phyloP scores from a whole-genome alignment of 2,797 vertebrate genomes.

The Mycteria americana region DNA sequence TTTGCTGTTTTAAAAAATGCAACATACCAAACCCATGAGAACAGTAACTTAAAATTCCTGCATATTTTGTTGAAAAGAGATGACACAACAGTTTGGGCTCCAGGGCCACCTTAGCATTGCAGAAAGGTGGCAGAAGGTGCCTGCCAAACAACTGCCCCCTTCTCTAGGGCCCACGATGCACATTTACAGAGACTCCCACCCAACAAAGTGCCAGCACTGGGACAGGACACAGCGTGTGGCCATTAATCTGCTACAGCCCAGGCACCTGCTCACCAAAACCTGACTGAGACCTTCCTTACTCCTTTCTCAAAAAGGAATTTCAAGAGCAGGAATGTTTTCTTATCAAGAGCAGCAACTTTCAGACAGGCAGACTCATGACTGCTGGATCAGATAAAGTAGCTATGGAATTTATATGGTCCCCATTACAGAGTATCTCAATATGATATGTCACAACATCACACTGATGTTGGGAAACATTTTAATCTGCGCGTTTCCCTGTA shows the following conservation, averaged over 20 bases:
- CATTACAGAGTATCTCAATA: neutral
- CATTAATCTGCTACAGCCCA: neutral
- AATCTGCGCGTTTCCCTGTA: neutral
- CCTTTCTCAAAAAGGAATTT: neutral
- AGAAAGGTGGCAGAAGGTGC: neutral
- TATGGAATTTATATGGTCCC: slow-evolving; percentile 58
- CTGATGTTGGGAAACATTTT: neutral
- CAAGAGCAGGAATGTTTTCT: slow-evolving; percentile 43
- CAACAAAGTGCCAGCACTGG: neutral
- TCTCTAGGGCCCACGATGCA: rapidly evolving
- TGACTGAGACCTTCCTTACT: slow-evolving; percentile 4
- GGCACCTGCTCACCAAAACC: slow-evolving; percentile 47
- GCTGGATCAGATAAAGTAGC: slow-evolving; percentile 51
- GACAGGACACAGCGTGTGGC: neutral
- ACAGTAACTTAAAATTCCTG: neutral
- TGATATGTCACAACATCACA: neutral
- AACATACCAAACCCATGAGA: neutral
- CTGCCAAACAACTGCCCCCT: neutral
- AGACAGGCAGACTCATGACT: slow-evolving; percentile 49
- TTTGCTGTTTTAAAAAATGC: neutral
- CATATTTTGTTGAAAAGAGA: neutral
- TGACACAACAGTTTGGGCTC: neutral
- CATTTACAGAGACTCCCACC: neutral
- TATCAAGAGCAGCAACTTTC: slow-evolving; percentile 28
- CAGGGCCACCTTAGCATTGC: neutral